Evolutionary conservation across 2,888 invertebrate genomes (phyloP).

Genomic region (Apotomis betuletana): DNA sequence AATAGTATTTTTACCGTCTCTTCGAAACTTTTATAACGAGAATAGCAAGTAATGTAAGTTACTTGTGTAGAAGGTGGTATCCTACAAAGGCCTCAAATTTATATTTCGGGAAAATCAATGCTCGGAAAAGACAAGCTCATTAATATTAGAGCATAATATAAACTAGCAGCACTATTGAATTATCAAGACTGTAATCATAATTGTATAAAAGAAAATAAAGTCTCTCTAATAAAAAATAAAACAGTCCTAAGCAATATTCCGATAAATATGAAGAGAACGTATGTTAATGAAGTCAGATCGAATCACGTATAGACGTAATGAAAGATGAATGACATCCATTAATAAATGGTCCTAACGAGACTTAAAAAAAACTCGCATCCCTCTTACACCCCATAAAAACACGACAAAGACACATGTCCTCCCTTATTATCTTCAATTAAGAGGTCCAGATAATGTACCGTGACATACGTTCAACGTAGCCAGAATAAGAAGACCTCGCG

Average conservation of each 20-base stretch:
- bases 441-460: slow-evolving; percentile 78
- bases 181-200: too few species aligned
- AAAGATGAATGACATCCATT: slow-evolving; percentile 67
- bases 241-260: background rate
- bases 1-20: background rate
- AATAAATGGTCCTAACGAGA: slow-evolving; percentile 69
- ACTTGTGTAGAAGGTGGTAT: too few species aligned
- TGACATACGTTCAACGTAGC: slow-evolving; percentile 72
- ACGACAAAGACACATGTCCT: slow-evolving; percentile 81
- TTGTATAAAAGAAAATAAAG: too few species aligned
- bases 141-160: too few species aligned
- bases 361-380: slow-evolving; percentile 71
- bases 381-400: slow-evolving; percentile 79
- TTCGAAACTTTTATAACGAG: background rate
- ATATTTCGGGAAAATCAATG: too few species aligned
- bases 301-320: slow-evolving; percentile 45
- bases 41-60: background rate
- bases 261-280: slow-evolving; percentile 22
- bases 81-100: too few species aligned
- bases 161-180: too few species aligned
- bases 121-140: too few species aligned
- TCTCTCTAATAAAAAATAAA: too few species aligned
- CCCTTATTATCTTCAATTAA: slow-evolving; percentile 83
- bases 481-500: slow-evolving; percentile 53
- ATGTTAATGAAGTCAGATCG: slow-evolving; percentile 41